These are phyloP conservation scores for Pelobates cultripes DNA, from an alignment of 2,797 vertebrate species.

Conservation along the genomic window DNA sequence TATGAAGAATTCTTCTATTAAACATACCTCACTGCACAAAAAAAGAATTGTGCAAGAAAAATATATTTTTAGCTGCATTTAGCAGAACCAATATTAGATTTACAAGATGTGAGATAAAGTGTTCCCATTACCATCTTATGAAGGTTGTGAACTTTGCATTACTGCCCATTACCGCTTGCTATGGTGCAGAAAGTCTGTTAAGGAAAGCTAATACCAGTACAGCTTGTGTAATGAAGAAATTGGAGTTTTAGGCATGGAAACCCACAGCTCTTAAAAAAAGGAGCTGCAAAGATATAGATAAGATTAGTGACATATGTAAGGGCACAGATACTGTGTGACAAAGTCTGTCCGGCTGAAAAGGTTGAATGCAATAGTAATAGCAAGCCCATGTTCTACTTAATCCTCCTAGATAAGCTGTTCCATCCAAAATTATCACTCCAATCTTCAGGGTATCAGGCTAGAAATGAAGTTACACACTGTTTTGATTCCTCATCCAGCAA, in stretches of 20 bases:
- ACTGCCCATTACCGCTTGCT: constrained; percentile 71
- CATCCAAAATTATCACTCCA: constrained; percentile 86
- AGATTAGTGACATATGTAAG: constrained; percentile 90
- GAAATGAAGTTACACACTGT: constrained; percentile 93
- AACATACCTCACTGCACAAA: constrained; percentile 3
- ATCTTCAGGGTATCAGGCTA: constrained; percentile 93
- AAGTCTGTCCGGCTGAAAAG: constrained; percentile 81
- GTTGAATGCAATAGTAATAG: constrained; percentile 84
- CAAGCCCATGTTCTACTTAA: constrained; percentile 81
- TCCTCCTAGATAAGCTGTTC: constrained; percentile 83
- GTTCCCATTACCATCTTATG: constrained; percentile 66
- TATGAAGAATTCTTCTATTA: constrained; percentile 4
- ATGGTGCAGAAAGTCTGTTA: constrained; percentile 72
- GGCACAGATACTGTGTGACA: constrained; percentile 82
- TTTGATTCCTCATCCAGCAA: constrained; percentile 86
- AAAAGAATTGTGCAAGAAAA: constrained; percentile 23
- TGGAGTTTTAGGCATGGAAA: constrained; percentile 73
- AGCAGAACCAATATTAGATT: constrained; percentile 67
- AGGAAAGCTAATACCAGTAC: constrained; percentile 72
- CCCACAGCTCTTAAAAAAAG: constrained; percentile 77
- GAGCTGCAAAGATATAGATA: constrained; percentile 83
- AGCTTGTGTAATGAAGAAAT: constrained; percentile 76
- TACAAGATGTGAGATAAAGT: constrained; percentile 73
- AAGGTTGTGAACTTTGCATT: constrained; percentile 67
- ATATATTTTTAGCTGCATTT: constrained; percentile 56